Evolutionary conservation across 2,888 invertebrate species (phyloP), one percentile per base, ranked within the genome.

Genomic region (Drosophila acutilabella): DNA sequence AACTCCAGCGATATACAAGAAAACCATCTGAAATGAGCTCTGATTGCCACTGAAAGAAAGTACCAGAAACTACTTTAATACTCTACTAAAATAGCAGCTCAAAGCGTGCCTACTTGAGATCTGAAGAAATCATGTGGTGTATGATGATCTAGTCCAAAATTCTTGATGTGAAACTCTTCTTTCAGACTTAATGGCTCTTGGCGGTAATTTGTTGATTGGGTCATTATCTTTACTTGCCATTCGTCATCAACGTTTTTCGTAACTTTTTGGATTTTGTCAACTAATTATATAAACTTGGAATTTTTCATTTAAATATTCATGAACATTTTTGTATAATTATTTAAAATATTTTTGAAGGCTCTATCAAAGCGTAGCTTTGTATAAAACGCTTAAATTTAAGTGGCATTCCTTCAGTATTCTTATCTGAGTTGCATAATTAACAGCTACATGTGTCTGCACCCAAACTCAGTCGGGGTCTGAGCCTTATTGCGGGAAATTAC

Each of bases 391-490:
- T 61, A 47, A 57, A 54, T 36, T 64, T 56, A 58, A 61, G 51
- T 54, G 51, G 20, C 50, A 44, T 45, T 56, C 26, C 45, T 42
- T 40, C 20, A 61, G 61, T 67, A 65, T 64, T 51, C 78, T 82
- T 82, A 78, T 75, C 68, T 56, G 67, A 50, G 64, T 59, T 78
- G 85, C 85, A 84, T 82, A 87, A 84, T 87, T 84, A 84, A 80
- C 84, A 81, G 76, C 66, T 80, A 78, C 78, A 78, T 76, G 73
- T 64, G 70, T 66, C 64, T 67, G 61, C 53, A 62, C 41, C 38
- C 33, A 7, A n/a, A 13, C 42, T 51, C 23, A 47, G 36, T 7
- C n/a, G 8, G 18, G n/a, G 36, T 10, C 16, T 30, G 58, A 41
- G 41, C 59, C 65, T 40, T 60, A 61, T 62, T 78, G 59, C 62